phyloP scores from a whole-genome alignment of 1,140 invertebrate genomes.

The Cepaea nemoralis region DNA sequence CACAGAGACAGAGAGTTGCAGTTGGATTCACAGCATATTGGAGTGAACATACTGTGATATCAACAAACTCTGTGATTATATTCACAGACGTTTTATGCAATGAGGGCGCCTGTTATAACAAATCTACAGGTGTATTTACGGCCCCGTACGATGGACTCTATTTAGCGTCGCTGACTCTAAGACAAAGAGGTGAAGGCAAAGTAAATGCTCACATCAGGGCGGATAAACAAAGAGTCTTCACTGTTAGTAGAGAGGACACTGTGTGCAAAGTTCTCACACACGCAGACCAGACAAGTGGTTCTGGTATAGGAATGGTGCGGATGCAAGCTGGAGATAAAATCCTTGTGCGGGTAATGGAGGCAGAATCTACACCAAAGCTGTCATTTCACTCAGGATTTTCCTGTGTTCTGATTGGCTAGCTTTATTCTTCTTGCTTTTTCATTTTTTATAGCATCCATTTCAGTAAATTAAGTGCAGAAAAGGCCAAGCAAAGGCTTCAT shows the following conservation, averaged over 20 bases:
- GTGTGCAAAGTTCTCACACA: background rate
- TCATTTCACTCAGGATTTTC: background rate
- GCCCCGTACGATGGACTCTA: background rate
- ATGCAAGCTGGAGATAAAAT: background rate
- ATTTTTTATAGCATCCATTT: too few relatives aligned
- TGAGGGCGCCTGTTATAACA: background rate
- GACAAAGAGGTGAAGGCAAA: background rate
- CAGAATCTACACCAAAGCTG: background rate
- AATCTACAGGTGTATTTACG: background rate
- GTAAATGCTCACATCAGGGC: background rate
- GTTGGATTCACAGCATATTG: background rate
- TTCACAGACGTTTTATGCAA: background rate
- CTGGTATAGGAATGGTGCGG: background rate
- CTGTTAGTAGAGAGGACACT: background rate
- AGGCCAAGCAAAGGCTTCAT: too few relatives aligned
- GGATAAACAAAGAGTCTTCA: background rate
- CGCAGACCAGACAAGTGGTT: background rate
- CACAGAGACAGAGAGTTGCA: background rate
- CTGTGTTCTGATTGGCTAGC: background rate
- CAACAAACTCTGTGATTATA: background rate
- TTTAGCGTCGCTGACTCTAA: background rate
- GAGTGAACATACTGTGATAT: background rate
- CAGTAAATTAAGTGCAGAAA: too few relatives aligned
- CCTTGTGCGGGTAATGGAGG: background rate
- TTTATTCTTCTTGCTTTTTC: too few relatives aligned